These are phyloP conservation scores for Atrina japonica DNA, from an alignment of 2,888 invertebrate species.

Conservation along the genomic window DNA sequence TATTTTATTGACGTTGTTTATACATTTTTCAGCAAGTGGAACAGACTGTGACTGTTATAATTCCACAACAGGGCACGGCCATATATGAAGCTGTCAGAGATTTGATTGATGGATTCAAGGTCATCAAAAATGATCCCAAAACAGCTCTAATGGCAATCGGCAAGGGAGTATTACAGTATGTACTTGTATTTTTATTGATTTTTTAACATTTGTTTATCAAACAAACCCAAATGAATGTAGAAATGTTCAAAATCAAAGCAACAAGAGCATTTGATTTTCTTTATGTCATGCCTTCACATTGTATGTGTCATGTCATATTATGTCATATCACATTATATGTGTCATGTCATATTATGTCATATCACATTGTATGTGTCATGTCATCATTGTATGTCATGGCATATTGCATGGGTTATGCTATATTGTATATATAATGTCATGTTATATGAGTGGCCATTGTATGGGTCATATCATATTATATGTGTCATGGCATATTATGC, in stretches of 20 bases:
- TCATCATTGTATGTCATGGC: no score
- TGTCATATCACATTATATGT: no score
- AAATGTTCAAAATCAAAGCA: background rate
- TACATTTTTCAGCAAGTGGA: constrained; percentile 49
- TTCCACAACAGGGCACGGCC: constrained; percentile 51
- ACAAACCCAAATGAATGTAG: background rate
- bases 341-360: no score
- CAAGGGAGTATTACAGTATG: constrained; percentile 52
- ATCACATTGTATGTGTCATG: no score
- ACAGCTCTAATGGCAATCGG: constrained; percentile 48
- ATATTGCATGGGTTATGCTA: no score
- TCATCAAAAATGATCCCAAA: constrained; percentile 54
- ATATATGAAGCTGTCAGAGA: constrained; percentile 52
- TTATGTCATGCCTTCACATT: background rate
- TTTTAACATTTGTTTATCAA: background rate
- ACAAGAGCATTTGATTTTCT: background rate
- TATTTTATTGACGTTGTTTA: background rate
- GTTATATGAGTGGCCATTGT: no score
- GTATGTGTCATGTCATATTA: no score
- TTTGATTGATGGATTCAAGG: constrained; percentile 53
- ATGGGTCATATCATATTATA: no score
- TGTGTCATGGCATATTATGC: no score
- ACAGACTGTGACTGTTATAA: constrained; percentile 51
- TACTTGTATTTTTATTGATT: background rate
- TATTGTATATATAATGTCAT: no score